These are phyloP conservation scores for Lasioglossum oenotherae DNA, from an alignment of 2,888 invertebrate species.

Conservation along the genomic window DNA sequence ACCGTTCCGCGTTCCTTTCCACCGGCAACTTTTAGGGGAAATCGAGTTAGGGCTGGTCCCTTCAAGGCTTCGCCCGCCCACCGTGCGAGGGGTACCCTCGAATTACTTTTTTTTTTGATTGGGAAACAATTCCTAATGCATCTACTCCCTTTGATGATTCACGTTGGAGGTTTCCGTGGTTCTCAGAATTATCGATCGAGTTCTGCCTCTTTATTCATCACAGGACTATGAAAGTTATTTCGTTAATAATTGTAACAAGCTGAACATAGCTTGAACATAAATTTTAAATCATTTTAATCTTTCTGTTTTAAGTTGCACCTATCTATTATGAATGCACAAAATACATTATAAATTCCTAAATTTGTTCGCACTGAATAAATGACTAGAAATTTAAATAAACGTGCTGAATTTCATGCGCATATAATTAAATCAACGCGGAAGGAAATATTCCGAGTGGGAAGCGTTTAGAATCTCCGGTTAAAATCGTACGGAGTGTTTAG, in stretches of 20 bases:
- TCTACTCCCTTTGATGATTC: not conserved
- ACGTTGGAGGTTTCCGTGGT: not conserved
- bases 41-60: slow-evolving; percentile 25
- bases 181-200: not conserved
- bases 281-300: not conserved
- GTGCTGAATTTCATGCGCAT: not conserved
- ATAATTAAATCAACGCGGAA: not conserved
- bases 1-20: not conserved
- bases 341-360: not conserved
- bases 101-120: slow-evolving; percentile 19
- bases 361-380: not conserved
- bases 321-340: not conserved
- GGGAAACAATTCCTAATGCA: slow-evolving; percentile 3
- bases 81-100: not conserved
- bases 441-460: not conserved
- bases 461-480: not conserved
- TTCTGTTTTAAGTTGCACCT: not conserved
- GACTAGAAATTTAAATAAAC: not conserved
- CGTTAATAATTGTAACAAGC: not conserved
- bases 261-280: no score
- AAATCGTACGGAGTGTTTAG: not conserved
- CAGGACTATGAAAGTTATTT: not conserved
- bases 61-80: not conserved
- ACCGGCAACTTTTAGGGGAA: not conserved
- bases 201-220: not conserved